phyloP scores from a whole-genome alignment of 2,113 vertebrate genomes.

The Hydrolagus affinis region DNA sequence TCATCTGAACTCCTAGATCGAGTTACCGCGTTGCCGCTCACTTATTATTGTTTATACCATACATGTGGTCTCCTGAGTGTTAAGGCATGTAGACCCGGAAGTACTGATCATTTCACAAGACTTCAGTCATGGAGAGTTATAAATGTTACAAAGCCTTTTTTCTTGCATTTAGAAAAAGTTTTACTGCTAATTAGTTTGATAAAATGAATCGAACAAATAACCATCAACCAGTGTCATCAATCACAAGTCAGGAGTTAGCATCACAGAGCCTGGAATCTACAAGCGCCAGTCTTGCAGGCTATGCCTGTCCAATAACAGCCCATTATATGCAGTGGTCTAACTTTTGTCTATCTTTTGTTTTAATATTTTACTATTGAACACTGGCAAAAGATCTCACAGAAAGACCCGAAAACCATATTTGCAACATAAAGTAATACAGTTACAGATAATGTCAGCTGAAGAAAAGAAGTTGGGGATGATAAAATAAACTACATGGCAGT shows the following conservation, averaged over 20 bases:
- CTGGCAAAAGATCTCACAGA: background rate
- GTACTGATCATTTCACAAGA: background rate
- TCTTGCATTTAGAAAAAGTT: background rate
- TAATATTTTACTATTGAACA: background rate
- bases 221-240: background rate
- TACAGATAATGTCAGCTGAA: no score
- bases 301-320: background rate
- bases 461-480: no score
- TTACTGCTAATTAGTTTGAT: background rate
- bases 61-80: constrained; percentile 7
- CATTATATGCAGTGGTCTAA: background rate
- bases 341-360: background rate
- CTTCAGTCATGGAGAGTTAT: background rate
- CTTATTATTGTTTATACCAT: constrained; percentile 18
- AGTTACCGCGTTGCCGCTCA: constrained; percentile 8
- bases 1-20: background rate
- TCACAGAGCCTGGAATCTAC: background rate
- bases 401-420: background rate
- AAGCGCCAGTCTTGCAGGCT: background rate
- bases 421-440: no score
- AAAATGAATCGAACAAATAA: background rate
- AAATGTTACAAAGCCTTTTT: background rate
- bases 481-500: no score
- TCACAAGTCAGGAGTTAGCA: background rate
- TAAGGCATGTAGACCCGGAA: background rate